These are phyloP conservation scores for Apotomis turbidana DNA, from an alignment of 2,888 invertebrate genomes.

Conservation along the genomic window DNA sequence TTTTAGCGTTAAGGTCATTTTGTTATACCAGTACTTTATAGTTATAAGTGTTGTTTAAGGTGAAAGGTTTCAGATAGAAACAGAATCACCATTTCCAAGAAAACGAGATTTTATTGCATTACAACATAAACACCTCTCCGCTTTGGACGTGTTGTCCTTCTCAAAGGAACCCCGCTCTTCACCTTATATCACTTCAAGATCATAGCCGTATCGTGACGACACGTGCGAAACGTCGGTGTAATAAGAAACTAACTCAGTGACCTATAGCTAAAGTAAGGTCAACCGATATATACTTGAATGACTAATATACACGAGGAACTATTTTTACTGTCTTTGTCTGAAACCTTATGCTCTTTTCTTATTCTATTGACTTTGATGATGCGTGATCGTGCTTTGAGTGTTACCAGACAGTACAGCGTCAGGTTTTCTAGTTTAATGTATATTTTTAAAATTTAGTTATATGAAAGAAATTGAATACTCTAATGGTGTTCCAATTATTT, in stretches of 20 bases:
- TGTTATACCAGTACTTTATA: constrained; percentile 30
- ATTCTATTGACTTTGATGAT: constrained; percentile 11
- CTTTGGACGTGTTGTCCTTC: too few species aligned
- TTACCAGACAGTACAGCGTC: not conserved
- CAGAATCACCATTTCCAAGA: too few species aligned
- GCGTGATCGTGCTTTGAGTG: not conserved
- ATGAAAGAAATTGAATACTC: not conserved
- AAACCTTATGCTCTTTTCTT: constrained; percentile 18
- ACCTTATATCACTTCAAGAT: too few species aligned
- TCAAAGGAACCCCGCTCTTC: too few species aligned
- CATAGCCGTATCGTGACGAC: too few species aligned
- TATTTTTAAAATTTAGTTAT: not conserved
- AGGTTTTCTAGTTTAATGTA: not conserved
- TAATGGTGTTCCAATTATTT: not conserved
- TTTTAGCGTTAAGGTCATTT: constrained; percentile 32
- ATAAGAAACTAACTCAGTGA: too few species aligned
- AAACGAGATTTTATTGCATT: too few species aligned
- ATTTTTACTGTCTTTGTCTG: not conserved
- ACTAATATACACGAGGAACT: too few species aligned
- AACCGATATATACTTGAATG: too few species aligned
- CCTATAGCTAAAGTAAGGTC: too few species aligned
- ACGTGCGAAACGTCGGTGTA: too few species aligned
- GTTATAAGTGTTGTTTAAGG: constrained; percentile 35
- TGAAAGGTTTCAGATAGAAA: constrained; percentile 18
- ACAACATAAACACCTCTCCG: too few species aligned